A percentile compares a stretch with the other conserved stretches of the same genome.
Evolutionary conservation across 2,888 invertebrate species (phyloP).

Genomic region (Scelioninae gen. 1): DNA sequence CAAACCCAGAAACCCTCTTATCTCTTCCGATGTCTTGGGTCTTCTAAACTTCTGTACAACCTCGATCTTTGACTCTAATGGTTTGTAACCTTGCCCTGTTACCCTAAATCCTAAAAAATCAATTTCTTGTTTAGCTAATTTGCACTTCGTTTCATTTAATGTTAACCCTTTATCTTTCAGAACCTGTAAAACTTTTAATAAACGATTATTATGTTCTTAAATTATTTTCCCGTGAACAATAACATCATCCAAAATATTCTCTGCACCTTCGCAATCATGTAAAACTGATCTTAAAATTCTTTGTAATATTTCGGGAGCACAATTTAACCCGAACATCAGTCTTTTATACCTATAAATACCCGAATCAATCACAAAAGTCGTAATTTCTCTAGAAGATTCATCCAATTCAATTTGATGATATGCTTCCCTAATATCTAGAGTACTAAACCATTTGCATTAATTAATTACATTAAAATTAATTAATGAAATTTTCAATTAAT

Average conservation of each 20-base stretch:
- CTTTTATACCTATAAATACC: slow-evolving; percentile 35
- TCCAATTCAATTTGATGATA: slow-evolving; percentile 37
- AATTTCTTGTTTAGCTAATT: background rate
- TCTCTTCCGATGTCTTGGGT: slow-evolving; percentile 37
- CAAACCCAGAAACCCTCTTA: slow-evolving; percentile 53
- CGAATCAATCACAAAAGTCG: slow-evolving; percentile 24
- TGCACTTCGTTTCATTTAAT: slow-evolving; percentile 65
- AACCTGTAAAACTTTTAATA: slow-evolving; percentile 3
- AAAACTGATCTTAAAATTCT: slow-evolving; percentile 25
- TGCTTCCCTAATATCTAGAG: background rate
- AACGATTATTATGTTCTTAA: slow-evolving; percentile 8
- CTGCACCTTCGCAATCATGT: slow-evolving; percentile 8
- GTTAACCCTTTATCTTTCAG: slow-evolving; percentile 52
- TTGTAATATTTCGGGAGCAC: slow-evolving; percentile 42
- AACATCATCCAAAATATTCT: slow-evolving; percentile 40
- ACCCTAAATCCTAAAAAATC: slow-evolving; percentile 71
- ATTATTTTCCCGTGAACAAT: slow-evolving; percentile 4
- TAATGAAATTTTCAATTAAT: too few species aligned
- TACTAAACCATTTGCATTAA: slow-evolving; percentile 5
- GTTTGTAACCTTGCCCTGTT: slow-evolving; percentile 47
- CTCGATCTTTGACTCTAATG: slow-evolving; percentile 36
- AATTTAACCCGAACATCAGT: slow-evolving; percentile 29
- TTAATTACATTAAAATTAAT: too few species aligned
- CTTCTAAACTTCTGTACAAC: slow-evolving; percentile 38
- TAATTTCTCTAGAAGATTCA: slow-evolving; percentile 19